phyloP scores from a whole-genome alignment of 1,140 invertebrate genomes.

The Drosophila truncata region DNA sequence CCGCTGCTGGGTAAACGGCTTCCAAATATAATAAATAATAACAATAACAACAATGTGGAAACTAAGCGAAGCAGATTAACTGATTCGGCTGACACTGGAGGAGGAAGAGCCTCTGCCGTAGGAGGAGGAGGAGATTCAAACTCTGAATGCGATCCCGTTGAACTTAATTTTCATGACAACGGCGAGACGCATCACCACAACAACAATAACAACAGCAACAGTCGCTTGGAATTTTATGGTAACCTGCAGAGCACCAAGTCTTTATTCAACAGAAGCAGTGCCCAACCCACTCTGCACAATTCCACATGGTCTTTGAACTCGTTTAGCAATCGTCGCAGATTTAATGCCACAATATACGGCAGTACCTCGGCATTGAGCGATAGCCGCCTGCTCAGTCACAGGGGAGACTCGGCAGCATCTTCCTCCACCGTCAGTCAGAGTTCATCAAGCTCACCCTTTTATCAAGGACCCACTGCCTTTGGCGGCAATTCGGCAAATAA shows the following conservation, averaged over 20 bases:
- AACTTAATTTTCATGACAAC: constrained; percentile 28
- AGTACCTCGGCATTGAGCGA: constrained; percentile 83
- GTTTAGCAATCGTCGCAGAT: constrained; percentile 64
- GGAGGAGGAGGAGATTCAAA: constrained; percentile 40
- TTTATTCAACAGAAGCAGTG: constrained; percentile 53
- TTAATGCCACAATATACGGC: constrained; percentile 83
- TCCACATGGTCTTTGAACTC: constrained; percentile 79
- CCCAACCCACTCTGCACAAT: constrained; percentile 57
- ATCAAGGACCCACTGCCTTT: constrained; percentile 92
- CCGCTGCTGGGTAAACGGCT: constrained; percentile 37
- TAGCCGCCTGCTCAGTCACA: constrained; percentile 74
- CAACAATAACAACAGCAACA: constrained; percentile 41
- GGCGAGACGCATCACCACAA: constrained; percentile 41
- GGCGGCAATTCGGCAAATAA: constrained; percentile 91
- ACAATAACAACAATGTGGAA: constrained; percentile 44
- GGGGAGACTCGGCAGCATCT: constrained; percentile 6
- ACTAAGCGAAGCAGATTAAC: constrained; percentile 14
- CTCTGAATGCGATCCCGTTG: constrained; percentile 39
- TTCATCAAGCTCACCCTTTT: constrained; percentile 89
- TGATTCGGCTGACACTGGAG: background rate
- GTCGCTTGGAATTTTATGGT: constrained; percentile 70
- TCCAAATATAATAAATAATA: too few relatives aligned
- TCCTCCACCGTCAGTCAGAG: too few relatives aligned
- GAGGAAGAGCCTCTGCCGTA: background rate
- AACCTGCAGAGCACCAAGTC: constrained; percentile 81